These are phyloP conservation scores for Cettia cetti DNA, from an alignment of 2,113 vertebrate species.

Conservation along the genomic window DNA sequence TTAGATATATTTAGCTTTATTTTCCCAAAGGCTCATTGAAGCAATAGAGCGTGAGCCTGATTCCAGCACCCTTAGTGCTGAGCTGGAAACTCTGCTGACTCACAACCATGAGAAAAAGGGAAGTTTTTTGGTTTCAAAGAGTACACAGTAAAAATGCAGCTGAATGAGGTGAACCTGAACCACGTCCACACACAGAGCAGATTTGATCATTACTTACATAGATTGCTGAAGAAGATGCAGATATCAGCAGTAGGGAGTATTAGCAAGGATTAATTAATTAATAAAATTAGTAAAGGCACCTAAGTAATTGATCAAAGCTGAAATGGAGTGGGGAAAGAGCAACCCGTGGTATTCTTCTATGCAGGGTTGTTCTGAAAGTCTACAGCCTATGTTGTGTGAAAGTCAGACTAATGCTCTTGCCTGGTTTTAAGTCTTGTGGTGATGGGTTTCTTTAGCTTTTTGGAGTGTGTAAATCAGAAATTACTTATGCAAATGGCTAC, in stretches of 20 bases:
- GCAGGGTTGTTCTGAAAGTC: background rate
- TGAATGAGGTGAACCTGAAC: background rate
- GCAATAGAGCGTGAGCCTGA: background rate
- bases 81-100: background rate
- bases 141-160: background rate
- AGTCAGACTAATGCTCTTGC: background rate
- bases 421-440: background rate
- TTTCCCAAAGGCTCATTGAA: background rate
- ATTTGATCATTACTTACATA: background rate
- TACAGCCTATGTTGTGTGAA: background rate
- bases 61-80: background rate
- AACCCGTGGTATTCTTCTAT: background rate
- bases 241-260: background rate
- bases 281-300: background rate
- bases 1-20: background rate
- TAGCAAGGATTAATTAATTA: background rate
- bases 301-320: background rate
- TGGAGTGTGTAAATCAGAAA: background rate
- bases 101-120: background rate
- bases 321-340: background rate
- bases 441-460: background rate
- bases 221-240: background rate
- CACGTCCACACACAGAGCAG: background rate
- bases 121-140: background rate
- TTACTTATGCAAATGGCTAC: background rate